phyloP scores from a whole-genome alignment of 2,888 invertebrate species.

The Erebia palarica region DNA sequence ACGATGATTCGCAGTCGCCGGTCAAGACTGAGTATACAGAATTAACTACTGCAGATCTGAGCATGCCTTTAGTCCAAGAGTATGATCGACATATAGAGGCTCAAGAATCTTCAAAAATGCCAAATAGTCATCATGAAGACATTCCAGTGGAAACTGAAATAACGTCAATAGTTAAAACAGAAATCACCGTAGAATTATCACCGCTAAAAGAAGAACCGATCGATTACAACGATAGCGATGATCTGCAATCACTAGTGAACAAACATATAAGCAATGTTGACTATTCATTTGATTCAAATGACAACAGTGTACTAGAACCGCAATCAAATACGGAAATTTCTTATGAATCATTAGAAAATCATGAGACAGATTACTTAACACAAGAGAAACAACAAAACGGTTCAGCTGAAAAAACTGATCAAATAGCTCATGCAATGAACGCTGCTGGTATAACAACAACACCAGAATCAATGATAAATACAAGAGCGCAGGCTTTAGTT shows the following conservation, averaged over 20 bases:
- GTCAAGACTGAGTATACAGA: slow-evolving; percentile 76
- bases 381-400: slow-evolving; percentile 52
- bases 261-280: slow-evolving; percentile 49
- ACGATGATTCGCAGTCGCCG: slow-evolving; percentile 61
- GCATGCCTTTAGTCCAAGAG: slow-evolving; percentile 63
- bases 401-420: slow-evolving; percentile 62
- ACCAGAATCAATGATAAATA: slow-evolving; percentile 50
- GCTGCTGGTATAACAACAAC: slow-evolving; percentile 70
- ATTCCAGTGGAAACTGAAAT: slow-evolving; percentile 53
- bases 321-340: slow-evolving; percentile 39
- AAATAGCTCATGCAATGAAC: slow-evolving; percentile 75
- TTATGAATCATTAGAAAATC: slow-evolving; percentile 41
- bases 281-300: slow-evolving; percentile 47
- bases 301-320: slow-evolving; percentile 38
- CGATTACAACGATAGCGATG: slow-evolving; percentile 48
- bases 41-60: slow-evolving; percentile 72
- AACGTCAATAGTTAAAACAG: slow-evolving; percentile 55
- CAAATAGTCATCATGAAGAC: slow-evolving; percentile 48
- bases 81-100: slow-evolving; percentile 57
- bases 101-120: slow-evolving; percentile 49
- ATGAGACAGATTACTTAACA: slow-evolving; percentile 32
- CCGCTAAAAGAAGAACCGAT: slow-evolving; percentile 55
- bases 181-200: slow-evolving; percentile 58
- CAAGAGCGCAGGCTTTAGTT: slow-evolving; percentile 68
- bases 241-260: slow-evolving; percentile 45